Percentiles rank a stretch among this genome's conserved stretches.
Conservation (phyloP, 2,797 vertebrate species). For the Natrix natrix region DNA sequence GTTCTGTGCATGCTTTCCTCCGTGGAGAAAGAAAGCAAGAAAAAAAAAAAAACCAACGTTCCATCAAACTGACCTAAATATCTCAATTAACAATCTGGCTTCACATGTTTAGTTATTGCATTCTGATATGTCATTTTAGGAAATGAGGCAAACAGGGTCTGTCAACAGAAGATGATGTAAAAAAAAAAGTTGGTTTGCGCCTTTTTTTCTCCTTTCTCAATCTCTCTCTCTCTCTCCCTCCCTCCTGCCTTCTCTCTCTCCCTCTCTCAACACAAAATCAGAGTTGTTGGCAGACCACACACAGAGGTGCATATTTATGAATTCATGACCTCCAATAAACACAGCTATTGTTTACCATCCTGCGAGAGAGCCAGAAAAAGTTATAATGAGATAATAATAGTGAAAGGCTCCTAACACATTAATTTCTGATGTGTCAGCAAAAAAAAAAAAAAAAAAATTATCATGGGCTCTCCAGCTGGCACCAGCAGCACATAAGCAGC, state of each 20-base stretch:
- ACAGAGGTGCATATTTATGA: constrained; percentile 53
- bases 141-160: constrained; percentile 27
- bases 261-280: background rate
- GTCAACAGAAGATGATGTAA: constrained; percentile 47
- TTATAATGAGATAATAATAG: constrained; percentile 68
- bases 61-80: background rate
- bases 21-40: background rate
- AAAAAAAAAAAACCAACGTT: background rate
- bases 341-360: constrained; percentile 61
- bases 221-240: background rate
- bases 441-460: constrained; percentile 49
- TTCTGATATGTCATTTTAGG: constrained; percentile 28
- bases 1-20: constrained; percentile 1
- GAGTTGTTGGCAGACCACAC: constrained; percentile 65
- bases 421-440: constrained; percentile 60
- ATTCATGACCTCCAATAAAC: constrained; percentile 59
- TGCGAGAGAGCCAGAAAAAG: constrained; percentile 49
- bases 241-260: background rate
- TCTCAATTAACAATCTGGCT: background rate
- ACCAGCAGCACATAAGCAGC: background rate
- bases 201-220: background rate
- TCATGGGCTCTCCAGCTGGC: constrained; percentile 58
- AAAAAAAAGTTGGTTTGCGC: constrained; percentile 51
- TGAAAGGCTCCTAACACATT: constrained; percentile 59
- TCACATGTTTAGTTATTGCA: background rate